phyloP scores from a whole-genome alignment of 1,140 invertebrate genomes.

The Eupeodes corollae region DNA sequence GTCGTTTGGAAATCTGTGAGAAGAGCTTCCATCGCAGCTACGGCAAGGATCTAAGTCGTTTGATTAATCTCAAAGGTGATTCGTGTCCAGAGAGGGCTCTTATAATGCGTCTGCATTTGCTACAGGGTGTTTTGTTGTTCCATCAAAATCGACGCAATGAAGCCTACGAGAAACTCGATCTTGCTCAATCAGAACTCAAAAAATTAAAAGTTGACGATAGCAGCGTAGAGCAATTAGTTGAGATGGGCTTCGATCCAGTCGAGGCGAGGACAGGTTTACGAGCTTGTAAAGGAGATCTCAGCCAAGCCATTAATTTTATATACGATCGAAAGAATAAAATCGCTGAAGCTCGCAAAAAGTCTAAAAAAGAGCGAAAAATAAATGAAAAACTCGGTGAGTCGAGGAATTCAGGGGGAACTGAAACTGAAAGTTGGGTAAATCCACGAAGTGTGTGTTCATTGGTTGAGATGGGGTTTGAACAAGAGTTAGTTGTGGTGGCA shows the following conservation, averaged over 20 bases:
- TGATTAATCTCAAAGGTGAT: slow-evolving; percentile 55
- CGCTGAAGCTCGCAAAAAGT: slow-evolving; percentile 40
- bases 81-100: slow-evolving; percentile 55
- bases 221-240: slow-evolving; percentile 42
- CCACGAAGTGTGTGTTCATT: slow-evolving; percentile 42
- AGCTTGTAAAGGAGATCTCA: slow-evolving; percentile 46
- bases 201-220: slow-evolving; percentile 50
- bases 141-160: slow-evolving; percentile 55
- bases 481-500: slow-evolving; percentile 43
- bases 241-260: slow-evolving; percentile 47
- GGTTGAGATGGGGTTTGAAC: slow-evolving; percentile 54
- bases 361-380: slow-evolving; percentile 41
- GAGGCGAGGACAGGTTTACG: slow-evolving; percentile 56
- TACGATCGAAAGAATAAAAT: slow-evolving; percentile 44
- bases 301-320: slow-evolving; percentile 52
- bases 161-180: slow-evolving; percentile 45
- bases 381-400: slow-evolving; percentile 24
- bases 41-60: slow-evolving; percentile 54
- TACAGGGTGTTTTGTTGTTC: slow-evolving; percentile 65
- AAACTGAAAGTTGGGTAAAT: slow-evolving; percentile 25
- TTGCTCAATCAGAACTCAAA: slow-evolving; percentile 48
- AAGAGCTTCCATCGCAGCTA: slow-evolving; percentile 55
- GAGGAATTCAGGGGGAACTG: slow-evolving; percentile 16
- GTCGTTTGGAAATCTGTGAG: slow-evolving; percentile 52
- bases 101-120: slow-evolving; percentile 60